Conservation (phyloP, 2,888 invertebrate genomes). For the Synergus itoensis region DNA sequence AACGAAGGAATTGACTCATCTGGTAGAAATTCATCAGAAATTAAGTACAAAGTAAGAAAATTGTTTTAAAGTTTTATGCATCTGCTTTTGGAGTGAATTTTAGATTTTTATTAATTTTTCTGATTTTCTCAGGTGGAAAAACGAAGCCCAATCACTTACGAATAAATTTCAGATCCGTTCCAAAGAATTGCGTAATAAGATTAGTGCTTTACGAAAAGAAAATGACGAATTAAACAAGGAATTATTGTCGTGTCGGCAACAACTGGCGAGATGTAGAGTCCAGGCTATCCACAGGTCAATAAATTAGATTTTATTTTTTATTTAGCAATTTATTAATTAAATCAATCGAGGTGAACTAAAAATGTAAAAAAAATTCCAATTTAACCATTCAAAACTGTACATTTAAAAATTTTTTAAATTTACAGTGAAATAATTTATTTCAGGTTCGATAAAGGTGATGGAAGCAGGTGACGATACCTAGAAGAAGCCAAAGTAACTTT, state of each 20-base stretch:
- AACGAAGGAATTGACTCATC: slow-evolving; percentile 81
- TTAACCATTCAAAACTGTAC: no score
- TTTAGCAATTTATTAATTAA: slow-evolving; percentile 30
- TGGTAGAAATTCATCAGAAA: slow-evolving; percentile 81
- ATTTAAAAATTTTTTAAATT: no score
- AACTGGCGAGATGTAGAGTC: slow-evolving; percentile 62
- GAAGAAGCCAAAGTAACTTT: slow-evolving; percentile 52
- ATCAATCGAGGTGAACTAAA: slow-evolving; percentile 40
- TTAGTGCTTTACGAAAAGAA: slow-evolving; percentile 79
- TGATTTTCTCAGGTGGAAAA: slow-evolving; percentile 81
- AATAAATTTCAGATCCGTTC: slow-evolving; percentile 82
- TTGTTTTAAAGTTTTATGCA: slow-evolving; percentile 31
- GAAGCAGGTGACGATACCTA: slow-evolving; percentile 65
- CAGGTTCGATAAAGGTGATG: slow-evolving; percentile 62
- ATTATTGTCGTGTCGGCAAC: slow-evolving; percentile 66
- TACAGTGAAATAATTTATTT: slow-evolving; percentile 47
- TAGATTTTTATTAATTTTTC: not conserved
- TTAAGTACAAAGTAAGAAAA: slow-evolving; percentile 80
- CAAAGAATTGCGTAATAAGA: slow-evolving; percentile 80
- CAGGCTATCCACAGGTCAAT: slow-evolving; percentile 62
- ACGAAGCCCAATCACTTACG: slow-evolving; percentile 82
- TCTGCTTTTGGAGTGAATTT: not conserved
- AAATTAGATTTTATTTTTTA: not conserved
- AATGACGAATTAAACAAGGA: slow-evolving; percentile 75
- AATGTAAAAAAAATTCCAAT: no score